Evolutionary conservation across 2,113 vertebrate species (phyloP), one percentile per base, ranked within the genome.

Genomic region (Stegastes partitus): DNA sequence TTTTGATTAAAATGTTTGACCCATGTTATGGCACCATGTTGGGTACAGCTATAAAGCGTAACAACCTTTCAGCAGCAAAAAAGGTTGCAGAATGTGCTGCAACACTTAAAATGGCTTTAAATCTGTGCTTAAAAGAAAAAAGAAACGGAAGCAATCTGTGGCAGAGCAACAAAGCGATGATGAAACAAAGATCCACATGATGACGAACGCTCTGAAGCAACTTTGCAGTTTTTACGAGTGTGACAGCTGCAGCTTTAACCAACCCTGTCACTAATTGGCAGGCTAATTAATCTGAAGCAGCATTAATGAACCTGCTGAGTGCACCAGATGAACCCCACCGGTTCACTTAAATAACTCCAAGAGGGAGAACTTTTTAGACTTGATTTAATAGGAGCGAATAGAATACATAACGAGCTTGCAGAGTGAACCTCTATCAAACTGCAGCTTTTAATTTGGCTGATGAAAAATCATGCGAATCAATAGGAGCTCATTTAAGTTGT

Each of bases 381-480:
- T 82, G 82, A 86, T 78, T 86, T 73, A 87, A 63, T n/a, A 28
- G 37, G 31, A 42, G 23, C 23, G 49, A 49, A 37, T 6, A 47
- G 67, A 84, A 84, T 53, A 49, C 49, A 47, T 61, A 51, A 86
- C 54, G 44, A 64, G 59, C 45, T 19, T 54, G 47, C 31, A 62
- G 77, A 68, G 63, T 54, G 57, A 81, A 76, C 71, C 68, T 70
- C 74, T 57, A 72, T 80, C 80, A 86, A 84, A 90, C 62, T 21
- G 72, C 81, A 72, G 70, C 59, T 90, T 90, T 90, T 91, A 79
- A 90, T 91, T 83, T 88, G 89, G 74, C 59, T 92, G 81, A 93
- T 87, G 86, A 87, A 93, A 91, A 92, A 73, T 80, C 74, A 88
- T 50, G 63, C 19, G 47, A 90, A 90, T 90, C 89, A 73, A 91